Evolutionary conservation across 1,140 invertebrate genomes (phyloP).

Genomic region (Anthonomus grandis): DNA sequence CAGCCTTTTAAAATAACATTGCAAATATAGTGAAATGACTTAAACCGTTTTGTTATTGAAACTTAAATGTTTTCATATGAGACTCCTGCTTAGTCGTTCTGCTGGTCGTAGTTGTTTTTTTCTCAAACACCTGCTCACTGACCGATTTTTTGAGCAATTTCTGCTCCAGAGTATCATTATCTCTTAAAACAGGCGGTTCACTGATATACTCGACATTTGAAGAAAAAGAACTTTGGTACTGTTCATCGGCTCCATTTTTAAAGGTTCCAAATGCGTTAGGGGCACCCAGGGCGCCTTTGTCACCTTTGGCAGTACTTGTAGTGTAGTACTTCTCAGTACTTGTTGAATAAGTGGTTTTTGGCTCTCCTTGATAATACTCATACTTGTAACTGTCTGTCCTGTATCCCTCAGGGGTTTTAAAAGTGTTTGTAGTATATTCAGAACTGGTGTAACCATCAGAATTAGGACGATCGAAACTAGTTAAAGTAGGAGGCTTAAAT

Average conservation of each 20-base stretch:
- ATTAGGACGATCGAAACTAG: background rate
- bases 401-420: conserved; percentile 44
- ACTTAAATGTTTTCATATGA: conserved; percentile 52
- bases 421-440: conserved; percentile 41
- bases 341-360: conserved; percentile 44
- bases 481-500: conserved; percentile 6
- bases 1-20: too few relatives aligned
- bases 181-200: conserved; percentile 48
- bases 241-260: conserved; percentile 38
- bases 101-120: conserved; percentile 53
- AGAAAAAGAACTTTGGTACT: conserved; percentile 35
- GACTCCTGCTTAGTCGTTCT: conserved; percentile 52
- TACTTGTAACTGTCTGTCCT: conserved; percentile 44
- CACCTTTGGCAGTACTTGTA: conserved; percentile 40
- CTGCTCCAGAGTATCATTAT: conserved; percentile 51
- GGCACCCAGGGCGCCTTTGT: conserved; percentile 21
- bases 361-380: conserved; percentile 39
- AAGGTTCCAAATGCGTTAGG: conserved; percentile 35
- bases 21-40: too few relatives aligned
- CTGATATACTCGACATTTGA: conserved; percentile 50
- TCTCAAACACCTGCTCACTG: conserved; percentile 54
- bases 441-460: conserved; percentile 39
- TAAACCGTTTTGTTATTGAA: conserved; percentile 26
- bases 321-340: conserved; percentile 51
- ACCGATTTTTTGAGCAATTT: conserved; percentile 53